Percentiles rank a stretch among this genome's conserved stretches.
These are phyloP conservation scores for Tuta absoluta DNA, from an alignment of 2,888 invertebrate genomes.

Conservation along the genomic window DNA sequence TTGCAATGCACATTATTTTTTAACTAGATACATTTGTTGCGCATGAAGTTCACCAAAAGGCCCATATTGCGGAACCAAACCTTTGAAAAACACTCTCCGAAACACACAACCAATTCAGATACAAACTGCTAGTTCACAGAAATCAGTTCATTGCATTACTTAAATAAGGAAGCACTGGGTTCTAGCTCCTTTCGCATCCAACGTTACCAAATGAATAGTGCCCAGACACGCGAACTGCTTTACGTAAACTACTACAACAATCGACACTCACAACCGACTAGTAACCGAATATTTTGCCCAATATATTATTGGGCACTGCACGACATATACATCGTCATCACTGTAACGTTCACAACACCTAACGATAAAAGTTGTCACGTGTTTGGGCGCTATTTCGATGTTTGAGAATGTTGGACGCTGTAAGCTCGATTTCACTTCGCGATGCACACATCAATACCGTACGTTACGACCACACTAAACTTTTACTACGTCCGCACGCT, in stretches of 20 bases:
- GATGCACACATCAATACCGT: not conserved
- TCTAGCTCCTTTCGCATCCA: not conserved
- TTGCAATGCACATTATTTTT: too few relatives aligned
- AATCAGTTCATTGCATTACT: conserved; percentile 8
- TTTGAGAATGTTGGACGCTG: conserved; percentile 1
- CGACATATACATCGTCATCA: not conserved
- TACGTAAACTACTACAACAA: not conserved
- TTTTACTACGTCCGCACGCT: not conserved
- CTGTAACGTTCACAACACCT: not conserved
- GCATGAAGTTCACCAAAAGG: too few relatives aligned
- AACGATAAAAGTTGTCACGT: not conserved
- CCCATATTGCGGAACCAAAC: too few relatives aligned
- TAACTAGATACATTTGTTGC: too few relatives aligned
- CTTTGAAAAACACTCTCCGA: not conserved
- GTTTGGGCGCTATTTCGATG: too few relatives aligned
- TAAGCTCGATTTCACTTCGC: conserved; percentile 1
- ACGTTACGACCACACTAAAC: not conserved
- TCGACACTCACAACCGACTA: conserved; percentile 2
- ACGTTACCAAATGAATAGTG: not conserved
- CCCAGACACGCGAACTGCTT: not conserved
- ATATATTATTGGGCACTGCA: not conserved
- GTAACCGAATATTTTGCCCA: not conserved
- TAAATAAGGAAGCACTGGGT: conserved; percentile 8
- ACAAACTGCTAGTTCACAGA: not conserved
- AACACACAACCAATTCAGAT: conserved; percentile 9